phyloP scores from a whole-genome alignment of 92 coral and sea anemone genomes.

The Parazoanthus darwini region DNA sequence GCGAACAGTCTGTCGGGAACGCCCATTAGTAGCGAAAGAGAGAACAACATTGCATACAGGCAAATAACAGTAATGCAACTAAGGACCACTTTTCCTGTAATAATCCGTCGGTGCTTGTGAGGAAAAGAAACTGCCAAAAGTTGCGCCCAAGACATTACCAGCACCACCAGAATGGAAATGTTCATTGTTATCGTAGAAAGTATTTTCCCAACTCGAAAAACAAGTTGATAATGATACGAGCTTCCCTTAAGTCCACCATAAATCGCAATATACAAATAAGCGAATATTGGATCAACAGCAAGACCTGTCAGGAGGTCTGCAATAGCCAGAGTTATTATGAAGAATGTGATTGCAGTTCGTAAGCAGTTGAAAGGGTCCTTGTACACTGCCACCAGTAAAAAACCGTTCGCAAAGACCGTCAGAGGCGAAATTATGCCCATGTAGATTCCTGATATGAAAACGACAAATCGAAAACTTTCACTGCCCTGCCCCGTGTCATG shows the following conservation, averaged over 20 bases:
- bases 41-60: slow-evolving; percentile 56
- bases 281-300: slow-evolving; percentile 62
- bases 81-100: slow-evolving; percentile 49
- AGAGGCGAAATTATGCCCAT: slow-evolving; percentile 52
- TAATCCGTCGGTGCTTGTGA: slow-evolving; percentile 57
- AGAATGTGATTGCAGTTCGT: slow-evolving; percentile 61
- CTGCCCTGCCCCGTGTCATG: neutral
- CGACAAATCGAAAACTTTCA: neutral
- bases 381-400: slow-evolving; percentile 61
- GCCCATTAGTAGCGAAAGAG: slow-evolving; percentile 58
- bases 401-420: slow-evolving; percentile 60
- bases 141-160: slow-evolving; percentile 77
- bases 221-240: slow-evolving; percentile 39
- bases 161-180: slow-evolving; percentile 64
- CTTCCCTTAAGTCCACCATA: slow-evolving; percentile 40
- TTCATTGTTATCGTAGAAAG: slow-evolving; percentile 75
- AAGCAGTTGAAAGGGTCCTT: slow-evolving; percentile 63
- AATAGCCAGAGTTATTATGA: slow-evolving; percentile 57
- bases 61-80: slow-evolving; percentile 55
- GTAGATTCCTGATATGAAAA: slow-evolving; percentile 54
- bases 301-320: slow-evolving; percentile 72
- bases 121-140: slow-evolving; percentile 69
- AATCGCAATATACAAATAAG: slow-evolving; percentile 60
- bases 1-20: slow-evolving; percentile 54
- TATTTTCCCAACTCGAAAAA: slow-evolving; percentile 55